Conservation (phyloP, 2,113 vertebrate genomes). For the Scytalopus superciliaris region DNA sequence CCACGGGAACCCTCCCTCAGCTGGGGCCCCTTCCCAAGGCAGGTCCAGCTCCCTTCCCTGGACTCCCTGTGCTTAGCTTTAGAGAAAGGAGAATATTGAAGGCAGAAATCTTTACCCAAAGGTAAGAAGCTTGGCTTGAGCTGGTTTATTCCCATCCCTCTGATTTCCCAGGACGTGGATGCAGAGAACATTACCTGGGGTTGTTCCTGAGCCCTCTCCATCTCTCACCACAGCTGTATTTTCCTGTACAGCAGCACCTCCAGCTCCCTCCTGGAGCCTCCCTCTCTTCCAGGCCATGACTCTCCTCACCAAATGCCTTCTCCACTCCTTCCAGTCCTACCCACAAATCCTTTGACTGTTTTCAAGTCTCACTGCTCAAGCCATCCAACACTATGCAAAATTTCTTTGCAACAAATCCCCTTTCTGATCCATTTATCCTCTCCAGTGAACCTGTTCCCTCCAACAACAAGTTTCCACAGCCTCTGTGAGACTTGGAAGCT, state of each 20-base stretch:
- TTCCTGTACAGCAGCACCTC: background rate
- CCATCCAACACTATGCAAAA: background rate
- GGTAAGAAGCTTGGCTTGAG: background rate
- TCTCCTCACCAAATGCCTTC: background rate
- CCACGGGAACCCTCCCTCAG: background rate
- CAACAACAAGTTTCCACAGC: background rate
- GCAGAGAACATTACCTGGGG: background rate
- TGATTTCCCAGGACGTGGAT: background rate
- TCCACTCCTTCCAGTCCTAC: background rate
- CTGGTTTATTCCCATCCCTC: background rate
- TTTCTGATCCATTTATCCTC: background rate
- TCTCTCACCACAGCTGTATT: background rate
- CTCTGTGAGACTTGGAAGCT: background rate
- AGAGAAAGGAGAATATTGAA: background rate
- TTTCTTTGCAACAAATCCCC: background rate
- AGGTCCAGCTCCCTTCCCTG: background rate
- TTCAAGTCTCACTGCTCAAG: background rate
- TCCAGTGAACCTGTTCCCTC: background rate
- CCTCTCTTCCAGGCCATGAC: background rate
- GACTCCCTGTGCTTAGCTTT: rapidly evolving
- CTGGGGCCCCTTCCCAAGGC: background rate
- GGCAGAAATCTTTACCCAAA: background rate
- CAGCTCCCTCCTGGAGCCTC: background rate
- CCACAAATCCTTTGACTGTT: background rate
- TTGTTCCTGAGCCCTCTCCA: background rate